These are phyloP conservation scores for Gastracanthus pulcherrimus DNA, from an alignment of 2,888 invertebrate species.

Conservation along the genomic window DNA sequence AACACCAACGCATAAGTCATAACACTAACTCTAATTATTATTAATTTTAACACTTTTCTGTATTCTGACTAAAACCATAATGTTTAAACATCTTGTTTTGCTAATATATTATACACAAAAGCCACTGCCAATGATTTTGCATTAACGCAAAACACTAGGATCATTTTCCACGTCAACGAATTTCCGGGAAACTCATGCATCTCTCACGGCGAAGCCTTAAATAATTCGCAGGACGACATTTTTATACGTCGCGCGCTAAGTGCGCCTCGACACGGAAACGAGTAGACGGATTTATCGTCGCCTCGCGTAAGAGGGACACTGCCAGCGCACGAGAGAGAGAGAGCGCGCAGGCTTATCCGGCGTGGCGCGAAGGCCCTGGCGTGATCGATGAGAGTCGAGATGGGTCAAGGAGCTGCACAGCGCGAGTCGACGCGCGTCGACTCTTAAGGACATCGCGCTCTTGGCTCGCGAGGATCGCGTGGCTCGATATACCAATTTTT, in stretches of 20 bases:
- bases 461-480: conserved; percentile 32
- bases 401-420: conserved; percentile 65
- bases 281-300: conserved; percentile 43
- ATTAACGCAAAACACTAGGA: not conserved
- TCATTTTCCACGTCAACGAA: not conserved
- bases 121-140: not conserved
- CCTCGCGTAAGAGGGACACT: conserved; percentile 15
- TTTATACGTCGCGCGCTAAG: conserved; percentile 44
- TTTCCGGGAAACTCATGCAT: not conserved
- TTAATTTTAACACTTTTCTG: no score
- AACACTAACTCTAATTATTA: no score
- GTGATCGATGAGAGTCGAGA: conserved; percentile 64
- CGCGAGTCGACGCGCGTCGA: no score
- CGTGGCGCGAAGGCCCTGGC: conserved; percentile 1
- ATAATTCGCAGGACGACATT: conserved; percentile 44
- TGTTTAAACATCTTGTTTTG: no score
- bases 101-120: not conserved
- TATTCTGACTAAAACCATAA: no score
- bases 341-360: conserved; percentile 33
- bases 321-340: no score
- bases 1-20: no score
- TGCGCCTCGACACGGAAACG: conserved; percentile 44
- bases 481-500: conserved; percentile 34
- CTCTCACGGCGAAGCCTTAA: not conserved
- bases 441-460: conserved; percentile 28